A percentile compares a stretch with the other conserved stretches of the same genome.
Evolutionary conservation across 2,888 invertebrate genomes (phyloP).

Genomic region (Ametastegia equiseti): DNA sequence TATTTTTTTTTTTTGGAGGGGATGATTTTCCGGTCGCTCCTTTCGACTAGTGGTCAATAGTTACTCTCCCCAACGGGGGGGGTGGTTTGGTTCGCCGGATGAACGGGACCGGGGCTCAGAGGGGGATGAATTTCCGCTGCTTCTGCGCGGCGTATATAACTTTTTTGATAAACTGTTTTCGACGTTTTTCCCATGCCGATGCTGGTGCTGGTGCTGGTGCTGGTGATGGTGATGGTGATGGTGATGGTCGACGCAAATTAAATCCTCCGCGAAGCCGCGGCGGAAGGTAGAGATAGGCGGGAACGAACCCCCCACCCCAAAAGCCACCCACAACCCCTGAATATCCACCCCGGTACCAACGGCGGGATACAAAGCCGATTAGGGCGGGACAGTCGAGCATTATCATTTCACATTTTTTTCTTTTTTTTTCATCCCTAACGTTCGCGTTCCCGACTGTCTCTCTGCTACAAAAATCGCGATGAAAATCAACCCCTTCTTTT

Average conservation of each 20-base stretch:
- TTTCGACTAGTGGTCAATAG: slow-evolving; percentile 6
- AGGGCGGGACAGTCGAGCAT: slow-evolving; percentile 69
- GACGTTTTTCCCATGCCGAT: slow-evolving; percentile 48
- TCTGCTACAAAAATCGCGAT: no score
- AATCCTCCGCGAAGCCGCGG: slow-evolving; percentile 61
- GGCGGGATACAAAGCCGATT: slow-evolving; percentile 73
- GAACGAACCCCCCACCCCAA: slow-evolving; percentile 15
- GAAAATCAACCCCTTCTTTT: no score
- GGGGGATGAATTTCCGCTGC: slow-evolving; percentile 49
- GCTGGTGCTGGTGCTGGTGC: slow-evolving; percentile 23
- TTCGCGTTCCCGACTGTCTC: no score
- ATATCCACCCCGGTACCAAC: slow-evolving; percentile 57
- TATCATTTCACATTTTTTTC: slow-evolving; percentile 69
- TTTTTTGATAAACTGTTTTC: slow-evolving; percentile 74
- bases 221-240: not conserved
- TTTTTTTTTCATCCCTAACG: no score
- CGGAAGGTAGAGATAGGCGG: not conserved
- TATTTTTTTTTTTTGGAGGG: no score
- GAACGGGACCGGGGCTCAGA: not conserved
- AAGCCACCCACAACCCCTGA: slow-evolving; percentile 48
- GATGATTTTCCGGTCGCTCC: not conserved
- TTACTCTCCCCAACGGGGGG: slow-evolving; percentile 46
- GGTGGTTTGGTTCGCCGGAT: not conserved
- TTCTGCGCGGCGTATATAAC: slow-evolving; percentile 63
- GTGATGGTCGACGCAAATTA: slow-evolving; percentile 71